These are phyloP conservation scores for Dryadula phaetusa DNA, from an alignment of 2,888 invertebrate genomes.

Conservation along the genomic window DNA sequence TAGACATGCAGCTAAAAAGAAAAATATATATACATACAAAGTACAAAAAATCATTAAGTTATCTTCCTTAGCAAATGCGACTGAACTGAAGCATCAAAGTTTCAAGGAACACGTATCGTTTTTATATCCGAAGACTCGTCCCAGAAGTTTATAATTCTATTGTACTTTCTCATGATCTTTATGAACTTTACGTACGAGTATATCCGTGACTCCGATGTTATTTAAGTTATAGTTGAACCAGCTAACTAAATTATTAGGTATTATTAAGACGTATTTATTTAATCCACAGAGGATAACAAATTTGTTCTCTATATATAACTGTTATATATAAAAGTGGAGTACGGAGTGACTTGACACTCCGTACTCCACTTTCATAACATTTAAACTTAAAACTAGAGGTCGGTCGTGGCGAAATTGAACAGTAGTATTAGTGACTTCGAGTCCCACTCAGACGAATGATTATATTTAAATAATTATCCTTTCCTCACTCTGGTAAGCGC, in stretches of 20 bases:
- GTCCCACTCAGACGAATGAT: too few relatives aligned
- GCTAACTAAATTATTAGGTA: neutral
- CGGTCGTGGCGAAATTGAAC: too few relatives aligned
- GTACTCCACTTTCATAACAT: too few relatives aligned
- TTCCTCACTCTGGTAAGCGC: too few relatives aligned
- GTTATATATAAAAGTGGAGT: too few relatives aligned
- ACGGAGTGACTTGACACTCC: too few relatives aligned
- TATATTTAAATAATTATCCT: too few relatives aligned
- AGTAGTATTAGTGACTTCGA: too few relatives aligned
- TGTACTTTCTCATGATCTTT: constrained; percentile 37
- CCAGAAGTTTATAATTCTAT: constrained; percentile 38
- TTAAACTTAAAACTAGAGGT: too few relatives aligned
- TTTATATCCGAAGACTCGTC: constrained; percentile 37
- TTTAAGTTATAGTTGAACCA: neutral
- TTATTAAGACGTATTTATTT: neutral
- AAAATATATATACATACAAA: too few relatives aligned
- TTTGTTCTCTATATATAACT: neutral
- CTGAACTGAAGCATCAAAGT: constrained; percentile 20
- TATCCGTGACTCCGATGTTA: constrained; percentile 23
- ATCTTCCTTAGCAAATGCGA: constrained; percentile 14
- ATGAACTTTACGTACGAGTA: constrained; percentile 26
- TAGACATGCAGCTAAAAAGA: too few relatives aligned
- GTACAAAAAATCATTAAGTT: constrained; percentile 16
- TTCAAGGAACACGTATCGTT: constrained; percentile 41
- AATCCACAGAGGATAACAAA: too few relatives aligned